These are phyloP conservation scores for Drosophila lini DNA, from an alignment of 1,140 invertebrate genomes.

Conservation along the genomic window DNA sequence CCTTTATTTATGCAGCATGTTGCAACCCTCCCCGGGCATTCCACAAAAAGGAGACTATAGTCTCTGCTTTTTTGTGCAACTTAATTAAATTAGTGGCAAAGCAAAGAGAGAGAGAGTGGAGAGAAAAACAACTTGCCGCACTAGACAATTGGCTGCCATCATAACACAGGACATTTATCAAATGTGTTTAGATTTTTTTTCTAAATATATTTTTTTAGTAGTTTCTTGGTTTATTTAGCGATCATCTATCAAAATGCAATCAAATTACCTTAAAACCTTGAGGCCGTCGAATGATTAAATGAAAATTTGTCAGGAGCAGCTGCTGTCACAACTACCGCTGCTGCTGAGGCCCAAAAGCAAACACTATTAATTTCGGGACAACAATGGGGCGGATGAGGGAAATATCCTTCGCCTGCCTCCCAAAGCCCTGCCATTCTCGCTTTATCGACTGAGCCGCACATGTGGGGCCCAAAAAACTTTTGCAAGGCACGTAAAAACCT, in stretches of 20 bases:
- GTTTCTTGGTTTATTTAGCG: not conserved
- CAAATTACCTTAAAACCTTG: constrained; percentile 53
- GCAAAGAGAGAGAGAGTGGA: not conserved
- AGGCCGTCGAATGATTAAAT: constrained; percentile 65
- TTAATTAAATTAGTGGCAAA: constrained; percentile 62
- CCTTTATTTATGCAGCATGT: constrained; percentile 70
- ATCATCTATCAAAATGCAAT: constrained; percentile 42
- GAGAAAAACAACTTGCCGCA: constrained; percentile 26
- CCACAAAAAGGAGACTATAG: constrained; percentile 21
- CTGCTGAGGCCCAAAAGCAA: constrained; percentile 42
- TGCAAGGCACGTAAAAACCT: constrained; percentile 25
- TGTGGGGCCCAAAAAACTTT: constrained; percentile 28
- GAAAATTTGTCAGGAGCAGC: constrained; percentile 76
- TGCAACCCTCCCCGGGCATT: constrained; percentile 29
- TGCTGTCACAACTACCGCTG: constrained; percentile 18
- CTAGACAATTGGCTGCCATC: constrained; percentile 47
- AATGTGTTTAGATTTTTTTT: constrained; percentile 8
- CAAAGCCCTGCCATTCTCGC: constrained; percentile 4
- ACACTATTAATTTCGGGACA: constrained; percentile 59
- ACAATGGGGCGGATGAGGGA: constrained; percentile 37
- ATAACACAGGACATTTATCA: constrained; percentile 25
- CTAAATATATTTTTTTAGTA: not conserved
- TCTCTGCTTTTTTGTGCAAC: constrained; percentile 52
- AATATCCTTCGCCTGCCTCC: constrained; percentile 1
- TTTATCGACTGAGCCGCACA: constrained; percentile 41